Base-by-base conservation (phyloP, 2,113 vertebrate genomes). In the Glareola pratincola region DNA sequence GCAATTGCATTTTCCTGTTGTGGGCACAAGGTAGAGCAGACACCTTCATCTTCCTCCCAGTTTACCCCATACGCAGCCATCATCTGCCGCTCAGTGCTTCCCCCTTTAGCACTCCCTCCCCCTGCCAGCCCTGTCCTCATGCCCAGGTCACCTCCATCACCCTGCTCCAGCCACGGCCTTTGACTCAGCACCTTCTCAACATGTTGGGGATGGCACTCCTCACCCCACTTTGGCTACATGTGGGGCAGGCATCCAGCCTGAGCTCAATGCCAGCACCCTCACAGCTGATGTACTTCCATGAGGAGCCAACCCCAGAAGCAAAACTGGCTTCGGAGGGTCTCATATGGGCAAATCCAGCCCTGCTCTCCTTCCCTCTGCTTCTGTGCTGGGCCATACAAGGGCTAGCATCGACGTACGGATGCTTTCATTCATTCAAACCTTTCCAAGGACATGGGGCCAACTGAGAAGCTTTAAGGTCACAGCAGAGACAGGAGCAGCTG, bases 141-240 rank as follows among this genome's bases (percentile, higher is more conserved):
- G 7, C 24, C 32, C 32, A 19, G 29, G 37, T 77, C 88, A 92
- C 50, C 45, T 60, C 59, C 76, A 86, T 26, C 45, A 19, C 53
- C 19, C 57, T 45, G 48, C 24, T 79, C 45, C 67, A 73, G 62
- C 71, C 48, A 22, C 0, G 1, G 59, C 29, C 17, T 66, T 80
- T 9, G 19, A 76, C 39, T 39, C 43, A 54, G 41, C 79, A 82
- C n/a, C 43, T 62, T 85, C 47, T 66, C 50, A 77, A 48, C 37
- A 30, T 1, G 5, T 4, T 2, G 5, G 10, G 4, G 19, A 39
- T 6, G 27, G 7, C 18, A 45, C 3, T 67, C 5, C 56, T 68
- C 15, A 3, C 20, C 47, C 36, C n/a, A 23, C 9, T 85, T 39
- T 53, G 41, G 37, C 41, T 36, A 5, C 2, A 1, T 6, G 19